Base-by-base conservation (phyloP, 2,888 invertebrate species). In the Melipona bicolor region DNA sequence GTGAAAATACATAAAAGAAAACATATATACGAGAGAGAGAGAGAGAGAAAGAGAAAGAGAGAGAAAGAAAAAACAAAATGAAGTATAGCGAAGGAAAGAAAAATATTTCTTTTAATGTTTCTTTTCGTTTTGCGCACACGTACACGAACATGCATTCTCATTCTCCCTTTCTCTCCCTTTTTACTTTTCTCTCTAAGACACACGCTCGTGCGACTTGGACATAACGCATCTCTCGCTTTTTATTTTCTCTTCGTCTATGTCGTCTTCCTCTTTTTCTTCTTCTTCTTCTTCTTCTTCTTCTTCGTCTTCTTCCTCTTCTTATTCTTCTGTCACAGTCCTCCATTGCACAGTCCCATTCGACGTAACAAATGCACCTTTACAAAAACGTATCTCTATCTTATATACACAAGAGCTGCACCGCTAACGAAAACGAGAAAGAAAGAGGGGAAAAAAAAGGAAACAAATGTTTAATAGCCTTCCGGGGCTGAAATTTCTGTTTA, bases 271-370 rank as follows among this genome's bases (percentile, higher is more conserved):
- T 81, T 74, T 17, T 68, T 73, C 43, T 9, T 74, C 50, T 17
- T 52, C 56, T 49, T 59, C 52, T 17, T 67, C 19, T 6, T 67
- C 32, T 43, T 67, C 24, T 17, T 24, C 43, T 52, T 62, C 59
- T 15, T 72, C 59, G 24, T 67, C 59, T 19, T 54, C 24, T 9
- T 32, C 62, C 21, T 79, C 24, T 52, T 76, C 72, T 62, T 81
- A 54, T 64, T 76, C 76, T 59, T 78, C 84, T 81, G 82, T 88
- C 91, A 88, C 79, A 81, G 81, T 88, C 85, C 91, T 92, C 92
- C 94, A 94, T 94, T 94, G 94, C 94, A 94, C 94, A 94, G 93
- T 93, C 93, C 94, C 94, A 93, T 94, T 92, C 87, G 85, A 83
- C 85, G 88, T 90, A 90, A 88, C 87, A 94, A 94, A 94, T 94